A percentile compares a stretch with the other conserved stretches of the same genome.
Evolutionary conservation across 2,888 invertebrate species (phyloP).

Genomic region (Drosophila setosimentum): DNA sequence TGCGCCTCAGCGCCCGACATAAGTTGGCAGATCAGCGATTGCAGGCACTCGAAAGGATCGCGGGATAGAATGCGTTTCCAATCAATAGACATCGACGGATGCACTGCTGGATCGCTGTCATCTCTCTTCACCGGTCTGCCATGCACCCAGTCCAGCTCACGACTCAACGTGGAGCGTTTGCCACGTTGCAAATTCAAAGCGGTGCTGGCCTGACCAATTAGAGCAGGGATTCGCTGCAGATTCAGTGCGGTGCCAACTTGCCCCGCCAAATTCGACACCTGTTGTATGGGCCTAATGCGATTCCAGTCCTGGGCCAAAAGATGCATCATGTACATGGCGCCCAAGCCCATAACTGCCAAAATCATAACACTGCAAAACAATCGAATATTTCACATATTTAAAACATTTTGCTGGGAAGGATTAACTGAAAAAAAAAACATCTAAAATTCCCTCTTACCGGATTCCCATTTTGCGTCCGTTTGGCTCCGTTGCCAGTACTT

Average conservation of each 20-base stretch:
- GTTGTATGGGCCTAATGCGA: constrained; percentile 84
- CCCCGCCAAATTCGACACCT: constrained; percentile 66
- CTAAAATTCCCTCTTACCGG: constrained; percentile 49
- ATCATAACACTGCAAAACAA: constrained; percentile 73
- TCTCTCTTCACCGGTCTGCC: constrained; percentile 19
- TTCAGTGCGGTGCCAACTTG: constrained; percentile 61
- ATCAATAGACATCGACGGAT: constrained; percentile 64
- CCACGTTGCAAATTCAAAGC: constrained; percentile 66
- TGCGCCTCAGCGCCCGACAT: constrained; percentile 82
- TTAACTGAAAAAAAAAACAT: not conserved
- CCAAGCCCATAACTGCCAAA: constrained; percentile 85
- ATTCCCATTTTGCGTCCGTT: constrained; percentile 72
- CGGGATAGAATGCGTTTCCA: constrained; percentile 83
- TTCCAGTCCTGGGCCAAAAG: constrained; percentile 86
- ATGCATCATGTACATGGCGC: constrained; percentile 86
- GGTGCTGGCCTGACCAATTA: constrained; percentile 67
- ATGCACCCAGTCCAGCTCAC: constrained; percentile 42
- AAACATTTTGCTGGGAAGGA: constrained; percentile 17
- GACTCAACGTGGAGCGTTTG: constrained; percentile 62
- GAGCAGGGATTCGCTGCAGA: constrained; percentile 50
- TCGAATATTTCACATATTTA: too few relatives aligned
- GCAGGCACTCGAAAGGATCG: constrained; percentile 84
- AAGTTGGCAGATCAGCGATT: constrained; percentile 84
- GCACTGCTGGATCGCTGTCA: not conserved
- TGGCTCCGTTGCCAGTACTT: constrained; percentile 52